Percentiles rank a stretch among this genome's conserved stretches.
phyloP scores from a whole-genome alignment of 2,797 vertebrate genomes.

The Rhinogobio ventralis region DNA sequence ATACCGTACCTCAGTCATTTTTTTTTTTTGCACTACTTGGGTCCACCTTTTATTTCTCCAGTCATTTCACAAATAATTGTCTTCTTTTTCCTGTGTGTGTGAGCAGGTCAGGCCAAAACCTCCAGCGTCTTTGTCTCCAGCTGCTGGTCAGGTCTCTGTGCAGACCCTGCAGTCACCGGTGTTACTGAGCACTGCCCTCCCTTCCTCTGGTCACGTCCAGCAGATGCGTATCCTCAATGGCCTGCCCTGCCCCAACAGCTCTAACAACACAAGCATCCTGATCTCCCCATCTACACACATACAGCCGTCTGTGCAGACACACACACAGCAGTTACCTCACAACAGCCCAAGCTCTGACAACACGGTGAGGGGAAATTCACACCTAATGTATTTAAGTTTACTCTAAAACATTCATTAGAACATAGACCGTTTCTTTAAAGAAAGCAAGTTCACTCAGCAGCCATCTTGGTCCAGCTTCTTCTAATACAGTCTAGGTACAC shows the following conservation, averaged over 20 bases:
- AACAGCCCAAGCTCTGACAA: conserved; percentile 41
- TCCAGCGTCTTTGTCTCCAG: conserved; percentile 85
- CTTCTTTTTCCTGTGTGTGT: background rate
- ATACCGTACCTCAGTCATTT: background rate
- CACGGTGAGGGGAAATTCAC: conserved; percentile 24
- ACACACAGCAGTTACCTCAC: conserved; percentile 65
- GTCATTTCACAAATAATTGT: conserved; percentile 11
- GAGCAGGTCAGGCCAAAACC: conserved; percentile 87
- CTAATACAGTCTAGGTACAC: background rate
- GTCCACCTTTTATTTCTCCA: background rate
- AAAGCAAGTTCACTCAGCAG: background rate
- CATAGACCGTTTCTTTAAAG: background rate
- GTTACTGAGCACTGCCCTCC: conserved; percentile 84
- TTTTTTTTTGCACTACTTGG: background rate
- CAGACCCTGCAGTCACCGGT: conserved; percentile 88
- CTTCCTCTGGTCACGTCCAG: conserved; percentile 87
- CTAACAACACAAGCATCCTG: conserved; percentile 81
- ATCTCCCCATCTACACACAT: conserved; percentile 80
- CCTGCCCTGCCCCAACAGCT: conserved; percentile 53
- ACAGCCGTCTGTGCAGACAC: conserved; percentile 69
- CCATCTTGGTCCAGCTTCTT: background rate
- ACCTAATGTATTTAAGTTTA: background rate
- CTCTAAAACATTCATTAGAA: background rate
- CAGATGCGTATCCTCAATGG: conserved; percentile 89
- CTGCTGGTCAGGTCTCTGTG: conserved; percentile 76